Conservation (phyloP, 2,888 invertebrate species). For the Phaonia tiefii region DNA sequence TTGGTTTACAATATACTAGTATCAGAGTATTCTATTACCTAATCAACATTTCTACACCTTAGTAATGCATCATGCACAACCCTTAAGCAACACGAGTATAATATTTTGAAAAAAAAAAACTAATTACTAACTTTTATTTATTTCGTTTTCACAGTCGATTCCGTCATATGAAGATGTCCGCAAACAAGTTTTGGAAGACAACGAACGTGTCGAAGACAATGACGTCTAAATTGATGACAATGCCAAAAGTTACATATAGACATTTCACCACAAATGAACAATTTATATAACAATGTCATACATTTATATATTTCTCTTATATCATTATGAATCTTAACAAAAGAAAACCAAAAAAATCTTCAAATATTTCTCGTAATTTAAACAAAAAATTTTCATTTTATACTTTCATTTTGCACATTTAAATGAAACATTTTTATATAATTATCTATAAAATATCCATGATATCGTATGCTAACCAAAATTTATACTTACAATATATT, state of each 20-base stretch:
- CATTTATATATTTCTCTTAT: neutral
- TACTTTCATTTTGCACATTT: neutral
- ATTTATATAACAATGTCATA: slow-evolving; percentile 10
- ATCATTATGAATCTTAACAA: neutral
- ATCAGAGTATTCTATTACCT: too few relatives aligned
- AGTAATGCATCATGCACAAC: too few relatives aligned
- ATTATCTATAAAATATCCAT: neutral
- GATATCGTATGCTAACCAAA: neutral
- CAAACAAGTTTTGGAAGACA: slow-evolving; percentile 74
- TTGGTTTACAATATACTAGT: too few relatives aligned
- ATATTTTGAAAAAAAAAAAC: too few relatives aligned
- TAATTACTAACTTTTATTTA: slow-evolving; percentile 1
- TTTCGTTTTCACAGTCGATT: slow-evolving; percentile 70
- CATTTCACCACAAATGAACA: slow-evolving; percentile 12
- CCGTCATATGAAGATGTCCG: slow-evolving; percentile 79
- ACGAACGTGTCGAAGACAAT: slow-evolving; percentile 72
- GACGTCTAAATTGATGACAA: slow-evolving; percentile 67
- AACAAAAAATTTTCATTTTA: neutral
- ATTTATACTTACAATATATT: slow-evolving; percentile 7
- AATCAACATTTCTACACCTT: too few relatives aligned
- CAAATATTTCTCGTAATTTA: slow-evolving; percentile 16
- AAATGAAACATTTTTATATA: neutral
- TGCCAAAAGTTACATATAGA: slow-evolving; percentile 19
- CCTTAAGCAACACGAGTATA: too few relatives aligned
- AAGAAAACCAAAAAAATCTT: too few relatives aligned